A percentile compares a stretch with the other conserved stretches of the same genome.
Evolutionary conservation across 2,797 vertebrate species (phyloP).

Genomic region (Amniataba percoides): DNA sequence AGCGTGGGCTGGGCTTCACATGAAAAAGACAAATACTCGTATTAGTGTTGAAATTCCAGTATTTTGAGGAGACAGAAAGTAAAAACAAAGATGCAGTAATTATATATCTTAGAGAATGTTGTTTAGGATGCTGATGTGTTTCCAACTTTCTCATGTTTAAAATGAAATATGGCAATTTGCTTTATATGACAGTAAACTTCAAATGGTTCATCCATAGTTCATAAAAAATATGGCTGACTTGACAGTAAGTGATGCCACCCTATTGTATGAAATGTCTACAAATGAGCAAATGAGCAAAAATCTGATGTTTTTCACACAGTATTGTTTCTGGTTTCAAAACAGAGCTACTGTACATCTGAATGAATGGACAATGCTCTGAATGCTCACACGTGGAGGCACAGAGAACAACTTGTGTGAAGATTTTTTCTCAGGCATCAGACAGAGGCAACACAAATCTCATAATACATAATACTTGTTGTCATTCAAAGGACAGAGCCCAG

Average conservation of each 20-base stretch:
- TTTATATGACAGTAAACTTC: background rate
- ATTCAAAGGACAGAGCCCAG: constrained; percentile 55
- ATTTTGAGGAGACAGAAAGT: background rate
- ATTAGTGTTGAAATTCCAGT: background rate
- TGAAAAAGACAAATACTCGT: background rate
- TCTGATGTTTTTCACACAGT: background rate
- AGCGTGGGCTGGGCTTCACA: background rate
- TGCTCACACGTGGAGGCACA: constrained; percentile 17
- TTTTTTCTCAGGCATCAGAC: constrained; percentile 34
- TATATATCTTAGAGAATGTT: background rate
- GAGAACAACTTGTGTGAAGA: constrained; percentile 12
- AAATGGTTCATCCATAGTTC: background rate
- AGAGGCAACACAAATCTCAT: constrained; percentile 33
- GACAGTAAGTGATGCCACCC: background rate
- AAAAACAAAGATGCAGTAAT: background rate
- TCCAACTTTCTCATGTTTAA: background rate
- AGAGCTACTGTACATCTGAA: constrained; percentile 12
- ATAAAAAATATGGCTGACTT: background rate
- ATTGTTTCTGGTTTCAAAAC: constrained; percentile 7
- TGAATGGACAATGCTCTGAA: constrained; percentile 16
- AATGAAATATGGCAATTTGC: background rate
- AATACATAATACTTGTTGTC: constrained; percentile 58
- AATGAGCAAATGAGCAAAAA: background rate
- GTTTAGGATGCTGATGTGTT: background rate
- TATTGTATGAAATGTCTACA: background rate